Evolutionary conservation across 2,888 invertebrate species (phyloP).

Genomic region (Penaeus monodon): DNA sequence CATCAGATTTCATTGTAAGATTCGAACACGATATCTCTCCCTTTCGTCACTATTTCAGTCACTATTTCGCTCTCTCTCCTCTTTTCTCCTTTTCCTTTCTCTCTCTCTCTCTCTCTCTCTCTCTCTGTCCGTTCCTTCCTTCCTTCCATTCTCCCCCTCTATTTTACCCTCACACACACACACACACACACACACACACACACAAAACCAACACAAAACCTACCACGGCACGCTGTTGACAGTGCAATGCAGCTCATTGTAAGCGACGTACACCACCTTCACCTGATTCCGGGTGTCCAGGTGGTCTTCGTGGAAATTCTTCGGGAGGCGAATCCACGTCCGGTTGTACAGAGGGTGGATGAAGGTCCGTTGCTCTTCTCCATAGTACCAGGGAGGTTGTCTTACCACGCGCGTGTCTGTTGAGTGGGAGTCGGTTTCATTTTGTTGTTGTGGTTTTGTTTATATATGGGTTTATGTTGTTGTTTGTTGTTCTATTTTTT

Average conservation of each 20-base stretch:
- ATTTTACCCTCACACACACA: too few relatives aligned
- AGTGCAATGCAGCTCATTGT: slow-evolving; percentile 42
- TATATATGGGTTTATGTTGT: too few relatives aligned
- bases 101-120: too few relatives aligned
- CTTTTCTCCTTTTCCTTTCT: too few relatives aligned
- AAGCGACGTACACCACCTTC: slow-evolving; percentile 40
- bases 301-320: slow-evolving; percentile 23
- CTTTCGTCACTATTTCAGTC: rapidly evolving
- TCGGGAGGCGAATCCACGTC: slow-evolving; percentile 34
- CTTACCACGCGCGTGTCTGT: background rate
- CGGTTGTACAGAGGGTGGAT: slow-evolving; percentile 20
- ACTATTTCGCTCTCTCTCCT: too few relatives aligned
- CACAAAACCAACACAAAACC: background rate
- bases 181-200: too few relatives aligned
- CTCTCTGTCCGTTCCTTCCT: rapidly evolving
- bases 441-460: too few relatives aligned
- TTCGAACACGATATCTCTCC: too few relatives aligned
- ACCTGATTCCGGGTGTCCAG: background rate
- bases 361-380: background rate
- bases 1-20: too few relatives aligned
- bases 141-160: too few relatives aligned
- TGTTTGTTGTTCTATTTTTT: too few relatives aligned
- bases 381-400: background rate
- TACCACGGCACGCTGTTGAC: slow-evolving; percentile 39
- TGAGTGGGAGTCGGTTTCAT: background rate